Percentiles rank a stretch among this genome's conserved stretches.
phyloP scores from a whole-genome alignment of 2,888 invertebrate species.

The Nesidiocoris tenuis region DNA sequence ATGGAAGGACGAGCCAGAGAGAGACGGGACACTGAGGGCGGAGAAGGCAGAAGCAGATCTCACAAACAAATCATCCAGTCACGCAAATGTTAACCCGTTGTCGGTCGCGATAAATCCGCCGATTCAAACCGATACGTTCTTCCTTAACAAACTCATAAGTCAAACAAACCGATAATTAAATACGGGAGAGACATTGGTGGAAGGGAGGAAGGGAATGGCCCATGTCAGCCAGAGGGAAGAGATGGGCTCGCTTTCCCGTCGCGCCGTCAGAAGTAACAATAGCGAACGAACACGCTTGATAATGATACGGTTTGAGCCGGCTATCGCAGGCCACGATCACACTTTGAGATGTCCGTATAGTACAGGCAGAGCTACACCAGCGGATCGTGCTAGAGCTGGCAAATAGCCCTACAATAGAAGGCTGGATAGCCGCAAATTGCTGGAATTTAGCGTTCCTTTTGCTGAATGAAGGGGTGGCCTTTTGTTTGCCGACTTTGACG shows the following conservation, averaged over 20 bases:
- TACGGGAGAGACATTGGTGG: slow-evolving; percentile 3
- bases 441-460: neutral
- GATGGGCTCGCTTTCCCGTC: neutral
- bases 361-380: neutral
- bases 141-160: slow-evolving; percentile 32
- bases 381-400: neutral
- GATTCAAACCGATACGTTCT: slow-evolving; percentile 15
- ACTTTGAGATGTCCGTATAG: slow-evolving; percentile 3
- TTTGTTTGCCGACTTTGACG: too few species aligned
- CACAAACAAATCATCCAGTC: neutral
- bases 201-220: neutral
- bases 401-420: neutral
- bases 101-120: neutral
- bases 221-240: neutral
- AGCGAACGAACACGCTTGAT: slow-evolving; percentile 17
- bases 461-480: neutral
- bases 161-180: slow-evolving; percentile 31
- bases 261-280: slow-evolving; percentile 16
- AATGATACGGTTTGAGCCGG: slow-evolving; percentile 19
- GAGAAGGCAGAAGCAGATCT: neutral
- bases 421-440: neutral
- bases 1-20: slow-evolving; percentile 2
- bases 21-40: neutral
- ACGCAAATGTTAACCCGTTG: neutral
- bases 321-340: slow-evolving; percentile 19